Percentiles rank a stretch among this genome's conserved stretches.
phyloP scores from a whole-genome alignment of 2,797 vertebrate species.

The Hylomyscus alleni region DNA sequence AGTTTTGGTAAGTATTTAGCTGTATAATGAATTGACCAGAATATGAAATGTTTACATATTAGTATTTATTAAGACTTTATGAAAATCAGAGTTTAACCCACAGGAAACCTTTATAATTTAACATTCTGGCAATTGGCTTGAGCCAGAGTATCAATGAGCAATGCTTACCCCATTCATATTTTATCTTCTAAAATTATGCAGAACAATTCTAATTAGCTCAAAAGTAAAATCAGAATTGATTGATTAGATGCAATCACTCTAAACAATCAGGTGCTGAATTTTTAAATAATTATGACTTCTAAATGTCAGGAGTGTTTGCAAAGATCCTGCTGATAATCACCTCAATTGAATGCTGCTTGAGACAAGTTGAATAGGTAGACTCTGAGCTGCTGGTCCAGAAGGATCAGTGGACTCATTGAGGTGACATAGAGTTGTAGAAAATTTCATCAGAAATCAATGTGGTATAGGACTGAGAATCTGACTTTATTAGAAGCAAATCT shows the following conservation, averaged over 20 bases:
- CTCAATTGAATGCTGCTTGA: background rate
- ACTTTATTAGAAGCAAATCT: background rate
- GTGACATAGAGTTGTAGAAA: background rate
- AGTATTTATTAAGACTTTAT: background rate
- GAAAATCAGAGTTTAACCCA: background rate
- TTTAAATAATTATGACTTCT: background rate
- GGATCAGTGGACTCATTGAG: background rate
- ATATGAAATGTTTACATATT: background rate
- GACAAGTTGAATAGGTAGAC: background rate
- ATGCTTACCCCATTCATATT: background rate
- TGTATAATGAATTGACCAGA: slow-evolving; percentile 29
- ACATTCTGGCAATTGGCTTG: background rate
- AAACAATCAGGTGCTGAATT: background rate
- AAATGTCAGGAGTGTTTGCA: background rate
- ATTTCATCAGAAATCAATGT: background rate
- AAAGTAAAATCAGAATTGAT: background rate
- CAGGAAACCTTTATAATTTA: background rate
- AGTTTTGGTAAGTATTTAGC: background rate
- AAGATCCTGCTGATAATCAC: background rate
- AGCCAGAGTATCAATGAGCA: background rate
- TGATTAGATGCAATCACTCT: background rate
- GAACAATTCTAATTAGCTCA: background rate
- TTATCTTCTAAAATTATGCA: background rate
- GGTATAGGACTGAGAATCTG: background rate
- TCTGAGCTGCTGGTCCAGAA: background rate